Conservation (phyloP, 2,113 vertebrate species). For the Shinisaurus crocodilurus region DNA sequence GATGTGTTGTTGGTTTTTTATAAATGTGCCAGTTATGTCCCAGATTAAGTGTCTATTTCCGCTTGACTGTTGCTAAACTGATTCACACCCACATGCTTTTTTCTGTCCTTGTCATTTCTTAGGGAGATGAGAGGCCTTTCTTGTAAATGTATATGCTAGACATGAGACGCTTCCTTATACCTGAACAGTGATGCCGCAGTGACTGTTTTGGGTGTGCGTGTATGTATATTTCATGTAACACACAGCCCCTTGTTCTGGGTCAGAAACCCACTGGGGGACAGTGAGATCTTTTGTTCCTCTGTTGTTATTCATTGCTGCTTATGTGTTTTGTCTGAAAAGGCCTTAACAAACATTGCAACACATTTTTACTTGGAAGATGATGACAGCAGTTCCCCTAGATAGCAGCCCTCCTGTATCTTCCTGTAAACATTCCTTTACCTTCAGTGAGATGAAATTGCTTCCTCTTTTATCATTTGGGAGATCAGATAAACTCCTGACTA, state of each 20-base stretch:
- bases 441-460: no score
- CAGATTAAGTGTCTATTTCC: not conserved
- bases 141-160: not conserved
- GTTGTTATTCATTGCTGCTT: not conserved
- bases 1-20: not conserved
- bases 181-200: not conserved
- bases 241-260: no score
- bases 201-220: not conserved
- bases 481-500: slow-evolving; percentile 8
- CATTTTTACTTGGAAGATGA: not conserved
- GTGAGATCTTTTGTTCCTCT: not conserved
- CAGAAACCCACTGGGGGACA: not conserved
- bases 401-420: not conserved
- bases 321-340: no score
- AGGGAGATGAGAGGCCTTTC: not conserved
- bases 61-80: no score
- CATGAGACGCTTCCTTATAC: not conserved
- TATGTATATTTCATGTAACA: not conserved
- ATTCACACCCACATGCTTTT: no score
- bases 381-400: not conserved
- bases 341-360: not conserved
- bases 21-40: not conserved
- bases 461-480: not conserved
- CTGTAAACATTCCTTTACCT: not conserved
- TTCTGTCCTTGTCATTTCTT: not conserved